Base-by-base conservation (phyloP, 2,797 vertebrate genomes). In the Triplophysa bombifrons region DNA sequence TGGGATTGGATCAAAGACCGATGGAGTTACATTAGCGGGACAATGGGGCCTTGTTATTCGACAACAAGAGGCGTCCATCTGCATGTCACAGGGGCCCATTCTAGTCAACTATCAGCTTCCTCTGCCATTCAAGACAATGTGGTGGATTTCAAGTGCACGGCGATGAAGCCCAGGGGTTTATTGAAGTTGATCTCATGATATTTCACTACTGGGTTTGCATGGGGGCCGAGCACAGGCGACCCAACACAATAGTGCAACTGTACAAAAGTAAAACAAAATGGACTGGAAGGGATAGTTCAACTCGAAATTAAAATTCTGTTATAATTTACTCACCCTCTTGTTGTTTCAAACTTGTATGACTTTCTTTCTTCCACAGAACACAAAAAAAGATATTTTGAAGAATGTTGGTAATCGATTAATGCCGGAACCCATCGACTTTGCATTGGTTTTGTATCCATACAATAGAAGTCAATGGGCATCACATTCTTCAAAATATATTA, bases 1-100 rank as follows among this genome's bases (percentile, higher is more conserved):
- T 93, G 91, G 91, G 91, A 93, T 92, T 89, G 89, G 87, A 94
- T 95, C 93, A 95, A 95, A 95, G 93, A 90, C 90, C 86, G 89
- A 93, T 93, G 89, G 89, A 91, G 91, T 91, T 90, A 92, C 90
- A 92, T 93, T 93, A 93, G 91, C 90, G 90, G 83, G 90, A 93
- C 92, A 94, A 94, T 91, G 84, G 78, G n/a, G 87, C 84, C 80
- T 91, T 92, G 90, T 92, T 91, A 92, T 92, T 91, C 91, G 58
- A 83, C 82, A 92, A 91, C 89, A 89, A 90, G 89, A 90, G 90
- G 89, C 84, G 82, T 87, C 91, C 90, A 91, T 92, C 93, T 93
- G 92, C 88, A 89, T 85, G 86, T 86, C 87, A 82, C 83, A 72
- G 75, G 78, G 74, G 75, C 78, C 70, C 53, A 58, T 80, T 51